Evolutionary conservation across 2,797 vertebrate genomes (phyloP).

Genomic region (Chaetodon trifasciatus): DNA sequence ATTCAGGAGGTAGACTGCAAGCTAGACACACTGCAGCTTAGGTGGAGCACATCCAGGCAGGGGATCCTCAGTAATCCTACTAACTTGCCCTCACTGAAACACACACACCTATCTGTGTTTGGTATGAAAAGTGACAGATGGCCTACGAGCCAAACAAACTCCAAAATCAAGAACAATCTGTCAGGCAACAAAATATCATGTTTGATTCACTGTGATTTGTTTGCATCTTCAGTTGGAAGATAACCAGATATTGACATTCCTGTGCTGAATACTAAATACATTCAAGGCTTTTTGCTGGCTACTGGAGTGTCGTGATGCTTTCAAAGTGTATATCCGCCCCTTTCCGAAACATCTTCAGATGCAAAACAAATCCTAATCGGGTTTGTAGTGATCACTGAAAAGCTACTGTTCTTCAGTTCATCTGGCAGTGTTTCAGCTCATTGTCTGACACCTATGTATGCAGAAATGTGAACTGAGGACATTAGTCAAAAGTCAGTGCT

Average conservation of each 20-base stretch:
- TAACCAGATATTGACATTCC: background rate
- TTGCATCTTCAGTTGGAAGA: background rate
- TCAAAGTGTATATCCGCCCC: background rate
- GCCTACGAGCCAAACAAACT: constrained; percentile 4
- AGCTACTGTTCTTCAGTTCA: background rate
- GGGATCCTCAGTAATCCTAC: constrained; percentile 56
- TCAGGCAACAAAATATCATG: background rate
- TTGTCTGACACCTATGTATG: background rate
- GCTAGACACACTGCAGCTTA: constrained; percentile 59
- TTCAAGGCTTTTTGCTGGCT: background rate
- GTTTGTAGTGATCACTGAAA: background rate
- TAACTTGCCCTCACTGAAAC: constrained; percentile 20
- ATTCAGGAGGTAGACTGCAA: constrained; percentile 43
- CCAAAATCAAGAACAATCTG: background rate
- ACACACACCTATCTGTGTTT: background rate
- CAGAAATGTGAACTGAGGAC: background rate
- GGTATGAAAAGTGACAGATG: constrained; percentile 7
- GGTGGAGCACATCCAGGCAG: constrained; percentile 29
- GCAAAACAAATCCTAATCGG: background rate
- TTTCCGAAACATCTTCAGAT: background rate
- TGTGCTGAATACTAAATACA: background rate
- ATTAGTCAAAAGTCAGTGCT: background rate
- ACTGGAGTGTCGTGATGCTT: background rate
- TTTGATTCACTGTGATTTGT: background rate
- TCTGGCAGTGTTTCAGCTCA: background rate